phyloP scores from a whole-genome alignment of 2,113 vertebrate genomes.

The Pseudorectes ferrugineus region DNA sequence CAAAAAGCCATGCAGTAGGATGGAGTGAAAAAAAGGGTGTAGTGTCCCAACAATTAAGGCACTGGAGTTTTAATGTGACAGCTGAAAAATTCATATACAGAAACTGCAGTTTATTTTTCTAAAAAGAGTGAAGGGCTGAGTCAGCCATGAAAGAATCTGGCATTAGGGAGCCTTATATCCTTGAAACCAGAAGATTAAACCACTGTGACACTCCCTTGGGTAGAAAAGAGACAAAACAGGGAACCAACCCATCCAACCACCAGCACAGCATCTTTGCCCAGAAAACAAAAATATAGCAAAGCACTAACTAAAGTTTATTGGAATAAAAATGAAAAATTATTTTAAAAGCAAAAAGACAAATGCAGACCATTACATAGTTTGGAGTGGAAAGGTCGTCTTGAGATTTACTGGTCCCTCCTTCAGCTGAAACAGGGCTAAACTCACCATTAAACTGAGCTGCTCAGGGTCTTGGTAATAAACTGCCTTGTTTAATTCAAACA shows the following conservation, averaged over 20 bases:
- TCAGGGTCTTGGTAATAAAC: not conserved
- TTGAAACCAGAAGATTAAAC: not conserved
- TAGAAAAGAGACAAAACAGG: not conserved
- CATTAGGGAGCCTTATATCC: not conserved
- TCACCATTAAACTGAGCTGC: not conserved
- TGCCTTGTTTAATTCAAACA: not conserved
- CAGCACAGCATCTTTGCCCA: not conserved
- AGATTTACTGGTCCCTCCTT: not conserved
- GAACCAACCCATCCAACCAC: not conserved
- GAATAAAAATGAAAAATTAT: not conserved
- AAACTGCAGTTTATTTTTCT: not conserved
- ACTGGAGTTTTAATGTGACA: not conserved
- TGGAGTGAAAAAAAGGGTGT: not conserved
- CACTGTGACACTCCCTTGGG: not conserved
- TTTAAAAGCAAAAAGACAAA: not conserved
- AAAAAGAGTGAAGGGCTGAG: not conserved
- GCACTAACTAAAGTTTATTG: not conserved
- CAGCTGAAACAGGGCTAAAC: not conserved
- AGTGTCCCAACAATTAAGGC: not conserved
- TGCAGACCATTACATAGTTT: not conserved
- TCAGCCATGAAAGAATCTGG: not conserved
- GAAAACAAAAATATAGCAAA: not conserved
- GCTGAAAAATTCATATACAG: not conserved
- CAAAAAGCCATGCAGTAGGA: not conserved
- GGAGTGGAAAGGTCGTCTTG: not conserved